These are phyloP conservation scores for Macroramphosus scolopax DNA, from an alignment of 2,797 vertebrate species.

Conservation along the genomic window DNA sequence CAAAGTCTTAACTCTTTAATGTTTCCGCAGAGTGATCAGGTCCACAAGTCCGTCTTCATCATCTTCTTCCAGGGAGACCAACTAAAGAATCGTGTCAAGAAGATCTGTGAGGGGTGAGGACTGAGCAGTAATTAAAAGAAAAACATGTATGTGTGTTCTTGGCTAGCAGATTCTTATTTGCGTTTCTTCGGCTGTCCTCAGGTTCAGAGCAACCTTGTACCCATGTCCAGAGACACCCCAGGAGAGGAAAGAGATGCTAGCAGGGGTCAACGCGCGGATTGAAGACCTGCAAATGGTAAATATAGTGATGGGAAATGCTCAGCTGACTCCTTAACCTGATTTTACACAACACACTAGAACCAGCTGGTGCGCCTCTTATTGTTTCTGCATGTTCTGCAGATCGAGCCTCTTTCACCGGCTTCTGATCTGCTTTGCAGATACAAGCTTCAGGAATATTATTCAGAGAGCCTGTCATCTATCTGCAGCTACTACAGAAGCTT, in stretches of 20 bases:
- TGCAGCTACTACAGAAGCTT: too few relatives aligned
- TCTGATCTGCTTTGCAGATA: too few relatives aligned
- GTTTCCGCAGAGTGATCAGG: constrained; percentile 85
- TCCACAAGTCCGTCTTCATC: constrained; percentile 98
- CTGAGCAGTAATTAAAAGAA: background rate
- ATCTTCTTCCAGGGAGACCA: constrained; percentile 99
- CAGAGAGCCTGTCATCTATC: too few relatives aligned
- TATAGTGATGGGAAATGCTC: too few relatives aligned
- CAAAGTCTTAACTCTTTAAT: background rate
- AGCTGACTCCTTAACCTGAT: too few relatives aligned
- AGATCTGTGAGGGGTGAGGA: constrained; percentile 95
- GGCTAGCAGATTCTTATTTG: background rate
- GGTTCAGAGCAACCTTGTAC: constrained; percentile 95
- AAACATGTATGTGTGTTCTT: too few relatives aligned
- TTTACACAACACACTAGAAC: too few relatives aligned
- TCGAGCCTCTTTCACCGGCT: too few relatives aligned
- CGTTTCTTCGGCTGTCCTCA: constrained; percentile 50
- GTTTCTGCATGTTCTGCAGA: too few relatives aligned
- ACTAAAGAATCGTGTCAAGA: constrained; percentile 95
- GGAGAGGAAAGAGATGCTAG: constrained; percentile 97
- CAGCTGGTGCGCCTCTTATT: too few relatives aligned
- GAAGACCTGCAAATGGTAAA: constrained; percentile 98
- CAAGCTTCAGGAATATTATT: too few relatives aligned
- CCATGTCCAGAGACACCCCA: constrained; percentile 96
- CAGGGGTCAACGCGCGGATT: constrained; percentile 94